Percentiles rank a stretch among this genome's conserved stretches.
Evolutionary conservation across 2,888 invertebrate species (phyloP).

Genomic region (Idaea biselata): DNA sequence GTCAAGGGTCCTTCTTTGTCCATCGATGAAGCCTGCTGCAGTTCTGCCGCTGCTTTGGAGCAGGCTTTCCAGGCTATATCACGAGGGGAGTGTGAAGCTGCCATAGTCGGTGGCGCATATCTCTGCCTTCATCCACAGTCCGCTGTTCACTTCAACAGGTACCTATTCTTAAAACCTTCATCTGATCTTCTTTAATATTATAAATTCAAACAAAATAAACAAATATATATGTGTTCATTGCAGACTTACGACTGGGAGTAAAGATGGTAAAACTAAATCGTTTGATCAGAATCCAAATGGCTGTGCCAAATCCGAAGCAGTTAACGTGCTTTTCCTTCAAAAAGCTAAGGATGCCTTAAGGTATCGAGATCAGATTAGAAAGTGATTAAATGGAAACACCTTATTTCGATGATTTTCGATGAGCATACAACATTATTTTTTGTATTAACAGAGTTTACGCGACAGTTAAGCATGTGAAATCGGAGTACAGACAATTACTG

Average conservation of each 20-base stretch:
- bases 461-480: constrained; percentile 38
- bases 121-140: constrained; percentile 57
- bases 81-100: constrained; percentile 58
- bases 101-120: constrained; percentile 79
- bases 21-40: constrained; percentile 44
- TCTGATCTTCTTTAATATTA: neutral
- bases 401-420: neutral
- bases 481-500: constrained; percentile 29
- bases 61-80: constrained; percentile 44
- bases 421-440: constrained; percentile 1
- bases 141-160: constrained; percentile 34
- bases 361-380: constrained; percentile 17
- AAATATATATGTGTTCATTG: constrained; percentile 14
- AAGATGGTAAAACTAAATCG: constrained; percentile 90
- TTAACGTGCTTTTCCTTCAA: constrained; percentile 84
- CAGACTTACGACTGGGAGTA: constrained; percentile 74
- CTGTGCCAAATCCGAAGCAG: constrained; percentile 85
- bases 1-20: constrained; percentile 50
- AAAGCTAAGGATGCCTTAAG: constrained; percentile 62
- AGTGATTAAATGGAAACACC: neutral
- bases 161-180: neutral
- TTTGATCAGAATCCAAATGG: constrained; percentile 90
- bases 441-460: constrained; percentile 42
- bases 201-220: neutral
- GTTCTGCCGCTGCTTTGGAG: constrained; percentile 43